Conservation (phyloP, 2,888 invertebrate species). For the Hymenopus coronatus region DNA sequence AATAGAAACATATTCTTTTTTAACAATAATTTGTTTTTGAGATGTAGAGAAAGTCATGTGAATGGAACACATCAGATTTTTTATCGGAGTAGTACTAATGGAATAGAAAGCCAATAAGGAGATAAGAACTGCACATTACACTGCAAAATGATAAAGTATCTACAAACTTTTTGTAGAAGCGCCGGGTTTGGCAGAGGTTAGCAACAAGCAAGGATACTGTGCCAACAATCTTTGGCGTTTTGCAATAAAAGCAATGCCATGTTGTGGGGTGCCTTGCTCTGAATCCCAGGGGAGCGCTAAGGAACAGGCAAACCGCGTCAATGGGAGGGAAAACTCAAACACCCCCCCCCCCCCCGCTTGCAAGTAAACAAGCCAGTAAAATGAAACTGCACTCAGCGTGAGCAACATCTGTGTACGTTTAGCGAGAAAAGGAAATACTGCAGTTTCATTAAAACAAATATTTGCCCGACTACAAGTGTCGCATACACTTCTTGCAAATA, state of each 20-base stretch:
- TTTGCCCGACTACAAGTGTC: background rate
- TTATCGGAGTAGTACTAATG: too few species aligned
- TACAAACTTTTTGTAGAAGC: too few species aligned
- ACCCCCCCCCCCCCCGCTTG: background rate
- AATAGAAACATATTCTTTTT: too few species aligned
- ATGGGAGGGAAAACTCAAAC: background rate
- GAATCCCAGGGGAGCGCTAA: background rate
- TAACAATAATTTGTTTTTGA: too few species aligned
- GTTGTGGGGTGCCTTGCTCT: background rate
- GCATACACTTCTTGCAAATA: background rate
- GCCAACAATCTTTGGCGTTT: background rate
- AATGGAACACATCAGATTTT: too few species aligned
- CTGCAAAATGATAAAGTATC: too few species aligned
- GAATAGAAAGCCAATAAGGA: too few species aligned
- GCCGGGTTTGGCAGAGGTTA: too few species aligned
- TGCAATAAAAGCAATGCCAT: background rate
- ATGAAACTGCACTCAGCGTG: background rate
- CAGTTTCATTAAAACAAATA: background rate
- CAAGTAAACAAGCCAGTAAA: background rate
- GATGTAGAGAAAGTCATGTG: too few species aligned
- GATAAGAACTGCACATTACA: too few species aligned
- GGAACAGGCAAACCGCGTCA: too few species aligned
- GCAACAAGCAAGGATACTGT: background rate
- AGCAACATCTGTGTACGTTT: background rate
- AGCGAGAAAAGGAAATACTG: background rate